Conservation (phyloP, 1,140 invertebrate species). For the Drosophila gunungcola region DNA sequence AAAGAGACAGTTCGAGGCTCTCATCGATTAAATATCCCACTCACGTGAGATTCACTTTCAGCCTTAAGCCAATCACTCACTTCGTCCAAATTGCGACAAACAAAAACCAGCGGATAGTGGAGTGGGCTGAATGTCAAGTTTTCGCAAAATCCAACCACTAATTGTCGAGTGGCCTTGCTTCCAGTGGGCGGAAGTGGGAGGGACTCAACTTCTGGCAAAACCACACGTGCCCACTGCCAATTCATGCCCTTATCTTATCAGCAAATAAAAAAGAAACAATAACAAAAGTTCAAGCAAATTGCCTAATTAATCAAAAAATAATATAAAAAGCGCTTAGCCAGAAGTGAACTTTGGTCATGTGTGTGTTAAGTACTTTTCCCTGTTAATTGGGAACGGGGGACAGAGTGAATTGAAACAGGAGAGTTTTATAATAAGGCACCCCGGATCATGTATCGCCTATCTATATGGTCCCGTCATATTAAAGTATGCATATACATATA, state of each 20-base stretch:
- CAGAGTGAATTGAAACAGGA: constrained; percentile 2
- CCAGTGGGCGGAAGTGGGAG: constrained; percentile 20
- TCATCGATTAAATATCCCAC: not conserved
- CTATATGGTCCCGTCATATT: constrained; percentile 33
- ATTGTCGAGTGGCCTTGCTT: constrained; percentile 31
- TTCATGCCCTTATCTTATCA: constrained; percentile 50
- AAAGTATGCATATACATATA: constrained; percentile 17
- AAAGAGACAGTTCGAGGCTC: constrained; percentile 7
- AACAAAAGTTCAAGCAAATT: constrained; percentile 41
- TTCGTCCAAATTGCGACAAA: not conserved
- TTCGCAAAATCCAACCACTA: constrained; percentile 17
- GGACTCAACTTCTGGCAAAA: constrained; percentile 7
- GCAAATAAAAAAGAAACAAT: constrained; percentile 17
- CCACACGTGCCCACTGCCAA: constrained; percentile 20
- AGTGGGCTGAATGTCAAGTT: constrained; percentile 37
- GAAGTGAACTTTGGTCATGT: constrained; percentile 28
- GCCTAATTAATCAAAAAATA: constrained; percentile 62
- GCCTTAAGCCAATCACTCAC: not conserved
- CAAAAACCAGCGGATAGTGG: constrained; percentile 8
- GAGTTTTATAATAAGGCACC: constrained; percentile 3
- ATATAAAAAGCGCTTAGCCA: constrained; percentile 40
- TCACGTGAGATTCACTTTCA: constrained; percentile 23
- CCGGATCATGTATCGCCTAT: constrained; percentile 34
- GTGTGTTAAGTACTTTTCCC: constrained; percentile 29
- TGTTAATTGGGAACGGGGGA: constrained; percentile 7